Evolutionary conservation across 2,797 vertebrate species (phyloP).

Genomic region (Gephyroberyx darwinii): DNA sequence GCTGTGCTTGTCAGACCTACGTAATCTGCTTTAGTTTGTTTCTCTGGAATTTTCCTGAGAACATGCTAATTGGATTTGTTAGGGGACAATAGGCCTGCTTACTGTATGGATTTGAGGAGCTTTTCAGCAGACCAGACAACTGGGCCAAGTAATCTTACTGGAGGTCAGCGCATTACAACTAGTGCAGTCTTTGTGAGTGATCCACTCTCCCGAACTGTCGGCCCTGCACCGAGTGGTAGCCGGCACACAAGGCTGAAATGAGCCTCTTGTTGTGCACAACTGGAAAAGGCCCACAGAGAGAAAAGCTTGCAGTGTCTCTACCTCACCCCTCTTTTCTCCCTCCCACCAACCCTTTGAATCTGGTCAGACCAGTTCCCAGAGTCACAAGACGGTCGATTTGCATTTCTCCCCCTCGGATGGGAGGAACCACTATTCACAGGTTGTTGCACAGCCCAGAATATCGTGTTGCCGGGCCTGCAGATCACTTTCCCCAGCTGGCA

Average conservation of each 20-base stretch:
- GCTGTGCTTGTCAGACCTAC: conserved; percentile 12
- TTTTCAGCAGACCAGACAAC: neutral
- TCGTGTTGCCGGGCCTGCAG: conserved; percentile 55
- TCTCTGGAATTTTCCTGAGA: conserved; percentile 14
- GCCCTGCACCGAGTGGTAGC: neutral
- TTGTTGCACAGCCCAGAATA: conserved; percentile 46
- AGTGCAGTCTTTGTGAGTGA: conserved; percentile 1
- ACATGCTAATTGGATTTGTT: conserved; percentile 37
- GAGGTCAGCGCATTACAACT: neutral
- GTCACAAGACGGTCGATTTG: conserved; percentile 65
- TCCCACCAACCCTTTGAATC: conserved; percentile 35
- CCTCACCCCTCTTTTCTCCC: conserved; percentile 17
- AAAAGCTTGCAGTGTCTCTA: conserved; percentile 16
- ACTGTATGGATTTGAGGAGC: conserved; percentile 18
- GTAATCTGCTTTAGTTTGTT: conserved; percentile 28
- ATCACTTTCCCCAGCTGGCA: conserved; percentile 55
- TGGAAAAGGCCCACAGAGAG: conserved; percentile 32
- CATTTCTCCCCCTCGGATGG: conserved; percentile 53
- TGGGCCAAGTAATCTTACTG: neutral
- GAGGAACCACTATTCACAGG: conserved; percentile 59
- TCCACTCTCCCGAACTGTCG: neutral
- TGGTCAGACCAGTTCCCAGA: conserved; percentile 62
- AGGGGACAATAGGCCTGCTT: conserved; percentile 19
- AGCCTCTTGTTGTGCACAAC: conserved; percentile 12
- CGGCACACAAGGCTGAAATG: neutral